Base-by-base conservation (phyloP, 2,797 vertebrate genomes). In the Knipowitschia caucasica region DNA sequence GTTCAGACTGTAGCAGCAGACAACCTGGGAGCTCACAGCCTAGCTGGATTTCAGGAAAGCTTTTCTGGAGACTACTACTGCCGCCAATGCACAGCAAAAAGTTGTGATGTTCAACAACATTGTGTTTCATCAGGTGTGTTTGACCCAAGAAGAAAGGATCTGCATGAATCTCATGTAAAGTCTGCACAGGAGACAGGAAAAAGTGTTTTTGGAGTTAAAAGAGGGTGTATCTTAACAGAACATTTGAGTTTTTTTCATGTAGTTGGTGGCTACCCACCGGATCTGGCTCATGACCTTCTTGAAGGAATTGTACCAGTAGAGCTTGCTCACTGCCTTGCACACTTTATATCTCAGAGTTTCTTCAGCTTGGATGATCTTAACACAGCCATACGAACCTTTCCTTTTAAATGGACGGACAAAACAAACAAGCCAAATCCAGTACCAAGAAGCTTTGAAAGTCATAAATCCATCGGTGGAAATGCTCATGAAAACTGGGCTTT, bases 261-360 rank as follows among this genome's bases (percentile, higher is more conserved):
- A 29, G 26, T 29, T 29, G 26, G 26, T 29, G 26, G 26, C 26
- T 29, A 29, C 26, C 26, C 26, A 29, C n/a, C n/a, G n/a, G n/a
- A n/a, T n/a, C n/a, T n/a, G n/a, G n/a, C n/a, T n/a, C n/a, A n/a
- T n/a, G n/a, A 69, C 55, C 10, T 69, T 12, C 50, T 68, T 49
- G 50, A 69, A 23, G 65, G 65, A 25, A 59, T 73, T 53, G 54
- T 69, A 12, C 67, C 43, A 25, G 59, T 64, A 9, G 43, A 63
- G 11, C 4, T 63, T 2, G 47, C 56, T 31, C 24, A 4, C 5
- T 69, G 55, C 6, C 44, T 63, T 6, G 23, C 8, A 31, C 39
- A 43, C 34, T 10, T 71, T 0, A 56, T 71, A 9, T 53, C 47
- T 2, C 59, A 53, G 5, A 56, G 56, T 1, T 30, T 7, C 8